phyloP scores from a whole-genome alignment of 2,797 vertebrate species.

The Cryptoprocta ferox region DNA sequence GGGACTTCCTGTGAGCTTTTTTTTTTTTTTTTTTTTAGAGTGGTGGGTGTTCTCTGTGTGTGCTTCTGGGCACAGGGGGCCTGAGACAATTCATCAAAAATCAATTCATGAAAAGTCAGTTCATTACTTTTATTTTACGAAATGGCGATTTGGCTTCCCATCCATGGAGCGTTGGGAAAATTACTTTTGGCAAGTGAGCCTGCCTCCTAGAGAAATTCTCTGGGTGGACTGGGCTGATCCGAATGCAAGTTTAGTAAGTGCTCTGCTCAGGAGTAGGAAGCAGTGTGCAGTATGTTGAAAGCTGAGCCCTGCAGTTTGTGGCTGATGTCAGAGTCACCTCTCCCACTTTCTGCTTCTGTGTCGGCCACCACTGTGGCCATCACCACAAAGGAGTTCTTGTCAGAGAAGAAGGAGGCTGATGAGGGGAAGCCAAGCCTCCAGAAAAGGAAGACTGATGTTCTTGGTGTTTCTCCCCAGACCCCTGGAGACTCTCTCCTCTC shows the following conservation, averaged over 20 bases:
- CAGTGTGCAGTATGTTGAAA: not conserved
- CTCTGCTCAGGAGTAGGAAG: not conserved
- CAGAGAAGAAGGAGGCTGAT: not conserved
- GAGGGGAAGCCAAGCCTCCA: not conserved
- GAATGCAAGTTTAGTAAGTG: not conserved
- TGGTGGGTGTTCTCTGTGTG: not conserved
- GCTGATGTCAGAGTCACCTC: not conserved
- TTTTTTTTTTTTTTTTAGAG: not conserved
- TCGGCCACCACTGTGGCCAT: fast-evolving
- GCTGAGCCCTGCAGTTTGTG: not conserved
- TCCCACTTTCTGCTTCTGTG: not conserved
- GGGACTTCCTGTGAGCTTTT: too few relatives aligned
- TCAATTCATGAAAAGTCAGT: not conserved
- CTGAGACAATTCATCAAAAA: not conserved
- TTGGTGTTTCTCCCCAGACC: not conserved
- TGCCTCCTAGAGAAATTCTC: not conserved
- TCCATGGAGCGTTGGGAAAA: not conserved
- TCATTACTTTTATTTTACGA: slow-evolving; percentile 13
- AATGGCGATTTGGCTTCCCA: not conserved
- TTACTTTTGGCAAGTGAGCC: not conserved
- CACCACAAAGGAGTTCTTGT: not conserved
- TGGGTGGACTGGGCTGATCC: not conserved
- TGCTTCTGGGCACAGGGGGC: not conserved
- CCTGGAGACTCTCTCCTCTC: not conserved
- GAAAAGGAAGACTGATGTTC: not conserved